Evolutionary conservation across 2,888 invertebrate species (phyloP).

Genomic region (Corbicula japonica): DNA sequence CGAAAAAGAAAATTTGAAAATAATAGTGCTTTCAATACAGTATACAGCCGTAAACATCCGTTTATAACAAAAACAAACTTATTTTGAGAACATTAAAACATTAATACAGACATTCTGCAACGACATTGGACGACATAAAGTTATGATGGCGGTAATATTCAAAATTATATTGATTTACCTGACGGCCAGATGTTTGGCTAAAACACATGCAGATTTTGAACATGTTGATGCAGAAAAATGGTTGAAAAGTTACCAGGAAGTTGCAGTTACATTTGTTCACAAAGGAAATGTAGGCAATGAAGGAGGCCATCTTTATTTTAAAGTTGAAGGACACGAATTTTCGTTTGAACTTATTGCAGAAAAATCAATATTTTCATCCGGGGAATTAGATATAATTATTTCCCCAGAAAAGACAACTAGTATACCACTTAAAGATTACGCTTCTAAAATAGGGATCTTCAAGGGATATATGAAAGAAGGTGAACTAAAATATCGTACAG

Average conservation of each 20-base stretch:
- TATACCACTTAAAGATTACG: no score
- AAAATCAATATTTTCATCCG: neutral
- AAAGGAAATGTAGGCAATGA: neutral
- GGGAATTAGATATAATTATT: no score
- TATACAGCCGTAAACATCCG: no score
- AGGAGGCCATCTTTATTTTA: neutral
- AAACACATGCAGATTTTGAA: neutral
- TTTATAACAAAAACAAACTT: no score
- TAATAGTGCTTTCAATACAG: no score
- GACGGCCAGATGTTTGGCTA: no score
- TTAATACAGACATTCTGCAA: neutral
- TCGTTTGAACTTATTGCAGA: neutral
- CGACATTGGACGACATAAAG: neutral
- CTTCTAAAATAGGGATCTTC: neutral
- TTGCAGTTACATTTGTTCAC: neutral
- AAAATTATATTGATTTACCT: neutral
- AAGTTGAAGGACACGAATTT: slow-evolving; percentile 11
- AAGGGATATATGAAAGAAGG: slow-evolving; percentile 12
- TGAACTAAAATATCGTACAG: slow-evolving; percentile 4
- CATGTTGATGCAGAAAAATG: neutral
- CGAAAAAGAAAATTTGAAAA: no score
- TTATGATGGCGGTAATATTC: slow-evolving; percentile 19
- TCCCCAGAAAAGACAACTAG: no score
- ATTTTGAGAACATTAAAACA: no score
- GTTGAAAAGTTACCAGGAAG: slow-evolving; percentile 9